Evolutionary conservation across 2,113 vertebrate genomes (phyloP), one percentile per base, ranked within the genome.

Genomic region (Hemichromis elongatus): DNA sequence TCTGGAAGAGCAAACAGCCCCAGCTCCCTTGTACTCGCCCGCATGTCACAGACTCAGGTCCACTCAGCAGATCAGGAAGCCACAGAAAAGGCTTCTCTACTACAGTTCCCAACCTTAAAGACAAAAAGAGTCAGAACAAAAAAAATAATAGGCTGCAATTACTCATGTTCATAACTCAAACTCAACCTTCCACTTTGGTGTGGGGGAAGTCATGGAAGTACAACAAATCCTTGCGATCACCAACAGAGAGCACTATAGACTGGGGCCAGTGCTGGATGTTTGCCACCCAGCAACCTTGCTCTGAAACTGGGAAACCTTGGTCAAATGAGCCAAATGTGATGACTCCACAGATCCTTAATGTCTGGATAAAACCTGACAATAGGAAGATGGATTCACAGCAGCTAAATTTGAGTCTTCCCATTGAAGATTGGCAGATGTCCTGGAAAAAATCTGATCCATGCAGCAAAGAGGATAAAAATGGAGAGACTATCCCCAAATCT

Each of bases 191-290:
- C 24, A 7, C 75, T 7, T 83, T 91, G 87, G 45, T 90, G 8
- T 95, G 93, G 94, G 83, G 90, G 1, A 92, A 92, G 45, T 88
- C 92, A 40, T 95, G 94, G 93, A 92, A 90, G 77, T 92, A 89
- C 77, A 91, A 87, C 33, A 93, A 94, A 14, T 45, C 54, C 10
- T 88, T 92, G 59, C 73, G 61, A 9, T 2, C 40, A 68, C 56
- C 80, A 81, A 79, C 63, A 56, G 85, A 92, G 57, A 86, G 79
- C 4, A 13, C 18, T 1, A 37, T 13, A 77, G 40, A 86, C 47
- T 94, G 90, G 95, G 92, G 92, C 45, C 30, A 93, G 18, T 88
- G 92, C 30, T 95, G 92, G 94, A 94, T 93, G 84, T 91, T 93
- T 56, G 54, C 89, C 1, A 89, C 81, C 14, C 79, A 91, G 24